Base-by-base conservation (phyloP, 2,113 vertebrate species). In the Astatoreochromis straeleni region DNA sequence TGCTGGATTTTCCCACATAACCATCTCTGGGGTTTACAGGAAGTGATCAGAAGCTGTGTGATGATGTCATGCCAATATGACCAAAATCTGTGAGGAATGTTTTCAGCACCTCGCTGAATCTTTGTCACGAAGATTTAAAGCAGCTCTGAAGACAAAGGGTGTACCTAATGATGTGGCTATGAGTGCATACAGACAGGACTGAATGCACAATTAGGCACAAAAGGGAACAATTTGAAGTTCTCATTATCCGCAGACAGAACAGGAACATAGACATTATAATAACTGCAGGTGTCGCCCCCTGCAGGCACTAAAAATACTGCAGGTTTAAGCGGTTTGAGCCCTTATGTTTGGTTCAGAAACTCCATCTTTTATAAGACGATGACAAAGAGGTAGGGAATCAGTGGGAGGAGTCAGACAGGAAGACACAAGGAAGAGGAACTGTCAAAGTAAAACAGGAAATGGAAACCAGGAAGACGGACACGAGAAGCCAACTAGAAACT, bases 261-360 rank as follows among this genome's bases (percentile, higher is more conserved):
- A 14, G 11, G 0, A 68, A 40, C 63, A 40, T 0, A 14, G 63
- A 21, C 2, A 9, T 5, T 4, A 13, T 68, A 38, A 5, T 13
- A 8, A 21, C 60, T 0, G 0, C 19, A 68, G 19, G 19, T 0
- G n/a, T 14, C 35, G 35, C 35, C 63, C 2, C 35, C 63, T 68
- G 35, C 35, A 68, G 35, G 63, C 35, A 21, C 35, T 68, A 40
- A 40, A 40, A 68, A 14, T 21, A 24, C 16, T 65, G 60, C 60
- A 65, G 60, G 60, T 35, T 12, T 65, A 65, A 35, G 5, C 2
- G 4, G 1, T 47, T 47, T 47, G 45, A 1, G 7, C 2, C 6
- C 5, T 19, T 7, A 0, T 4, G 29, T 0, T 33, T 33, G 29
- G 29, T n/a, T 65, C 31, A 35, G 60, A 12, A 65, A 65, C 60